Conservation (phyloP, 1,140 invertebrate species). For the Drosophila simulans region DNA sequence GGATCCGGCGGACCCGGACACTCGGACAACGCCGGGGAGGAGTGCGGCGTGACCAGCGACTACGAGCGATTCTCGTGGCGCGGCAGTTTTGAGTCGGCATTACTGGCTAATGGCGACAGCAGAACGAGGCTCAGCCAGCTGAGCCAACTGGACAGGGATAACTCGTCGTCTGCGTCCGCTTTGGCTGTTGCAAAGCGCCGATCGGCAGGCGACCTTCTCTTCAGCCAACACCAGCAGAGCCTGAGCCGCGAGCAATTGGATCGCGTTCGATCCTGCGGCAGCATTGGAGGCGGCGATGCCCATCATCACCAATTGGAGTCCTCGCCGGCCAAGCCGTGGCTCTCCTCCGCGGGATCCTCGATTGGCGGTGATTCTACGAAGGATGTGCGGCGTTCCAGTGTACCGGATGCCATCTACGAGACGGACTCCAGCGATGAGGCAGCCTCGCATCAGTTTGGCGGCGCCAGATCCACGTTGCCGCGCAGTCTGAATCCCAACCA, state of each 20-base stretch:
- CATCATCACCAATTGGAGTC: constrained; percentile 86
- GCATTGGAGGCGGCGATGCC: constrained; percentile 88
- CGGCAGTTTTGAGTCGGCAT: constrained; percentile 94
- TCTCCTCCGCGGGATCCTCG: constrained; percentile 68
- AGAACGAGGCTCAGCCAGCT: constrained; percentile 89
- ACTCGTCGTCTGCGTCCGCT: constrained; percentile 87
- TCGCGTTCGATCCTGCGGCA: constrained; percentile 91
- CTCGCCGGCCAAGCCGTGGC: constrained; percentile 85
- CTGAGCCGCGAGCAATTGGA: constrained; percentile 90
- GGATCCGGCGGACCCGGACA: constrained; percentile 21
- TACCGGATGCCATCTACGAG: constrained; percentile 88
- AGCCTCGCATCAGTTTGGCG: constrained; percentile 85
- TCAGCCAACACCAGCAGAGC: constrained; percentile 90
- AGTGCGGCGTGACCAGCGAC: constrained; percentile 91
- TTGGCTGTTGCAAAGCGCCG: constrained; percentile 90
- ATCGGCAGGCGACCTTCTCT: constrained; percentile 91
- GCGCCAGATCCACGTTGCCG: constrained; percentile 87
- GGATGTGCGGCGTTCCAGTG: constrained; percentile 86
- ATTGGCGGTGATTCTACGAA: constrained; percentile 68
- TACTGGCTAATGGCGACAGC: constrained; percentile 92
- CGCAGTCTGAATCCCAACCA: constrained; percentile 87
- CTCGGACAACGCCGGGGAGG: constrained; percentile 87
- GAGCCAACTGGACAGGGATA: constrained; percentile 87
- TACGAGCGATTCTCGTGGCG: constrained; percentile 95
- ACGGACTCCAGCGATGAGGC: constrained; percentile 88